Percentiles rank a stretch among this genome's conserved stretches.
Evolutionary conservation across 1,140 invertebrate species (phyloP).

Genomic region (Nasonia longicornis): DNA sequence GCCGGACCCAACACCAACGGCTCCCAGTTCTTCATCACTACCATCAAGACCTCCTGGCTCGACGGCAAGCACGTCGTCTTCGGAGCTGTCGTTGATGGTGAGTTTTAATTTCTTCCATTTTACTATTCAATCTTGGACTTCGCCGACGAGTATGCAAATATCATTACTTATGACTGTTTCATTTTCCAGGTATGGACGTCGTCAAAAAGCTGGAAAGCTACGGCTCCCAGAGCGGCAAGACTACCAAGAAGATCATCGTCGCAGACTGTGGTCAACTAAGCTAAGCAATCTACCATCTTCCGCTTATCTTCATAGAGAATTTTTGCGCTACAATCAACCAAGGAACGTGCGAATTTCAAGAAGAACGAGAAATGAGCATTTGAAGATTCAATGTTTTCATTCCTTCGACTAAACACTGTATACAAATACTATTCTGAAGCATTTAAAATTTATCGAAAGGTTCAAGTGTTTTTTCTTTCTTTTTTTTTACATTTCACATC

Average conservation of each 20-base stretch:
- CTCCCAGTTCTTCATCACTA: constrained; percentile 89
- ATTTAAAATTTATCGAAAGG: constrained; percentile 37
- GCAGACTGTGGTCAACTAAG: constrained; percentile 84
- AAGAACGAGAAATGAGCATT: constrained; percentile 26
- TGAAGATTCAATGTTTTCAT: constrained; percentile 32
- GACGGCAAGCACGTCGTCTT: constrained; percentile 91
- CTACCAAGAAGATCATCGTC: constrained; percentile 83
- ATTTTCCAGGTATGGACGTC: constrained; percentile 78
- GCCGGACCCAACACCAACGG: constrained; percentile 84
- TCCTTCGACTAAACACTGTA: constrained; percentile 15
- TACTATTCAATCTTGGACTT: too few species aligned
- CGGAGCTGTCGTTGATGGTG: constrained; percentile 79
- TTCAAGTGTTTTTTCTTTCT: constrained; percentile 37
- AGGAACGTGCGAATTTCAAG: constrained; percentile 1
- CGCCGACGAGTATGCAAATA: too few species aligned
- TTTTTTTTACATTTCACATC: constrained; percentile 44
- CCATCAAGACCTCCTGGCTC: constrained; percentile 83
- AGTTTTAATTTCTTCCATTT: background rate
- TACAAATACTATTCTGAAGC: constrained; percentile 34
- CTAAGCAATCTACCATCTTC: constrained; percentile 30
- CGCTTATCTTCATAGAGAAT: constrained; percentile 14
- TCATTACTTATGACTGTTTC: too few species aligned
- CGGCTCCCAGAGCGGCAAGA: constrained; percentile 87
- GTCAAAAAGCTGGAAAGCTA: constrained; percentile 84
- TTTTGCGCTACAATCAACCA: constrained; percentile 15